Evolutionary conservation across 2,797 vertebrate genomes (phyloP).

Genomic region (Streptopelia turtur): DNA sequence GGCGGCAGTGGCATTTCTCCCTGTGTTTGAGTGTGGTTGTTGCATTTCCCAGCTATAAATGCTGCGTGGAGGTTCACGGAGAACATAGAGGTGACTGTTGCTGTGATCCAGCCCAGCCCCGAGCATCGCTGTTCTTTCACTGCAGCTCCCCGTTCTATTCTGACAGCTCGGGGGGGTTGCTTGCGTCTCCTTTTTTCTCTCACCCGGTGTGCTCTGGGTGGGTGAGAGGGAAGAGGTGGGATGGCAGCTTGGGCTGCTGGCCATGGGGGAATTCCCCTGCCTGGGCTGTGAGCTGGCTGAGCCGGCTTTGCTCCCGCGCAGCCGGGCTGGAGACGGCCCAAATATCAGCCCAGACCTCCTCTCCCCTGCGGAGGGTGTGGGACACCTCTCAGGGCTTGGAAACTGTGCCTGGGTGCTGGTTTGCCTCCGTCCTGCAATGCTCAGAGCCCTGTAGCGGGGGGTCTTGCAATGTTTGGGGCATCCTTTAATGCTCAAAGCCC

Average conservation of each 20-base stretch:
- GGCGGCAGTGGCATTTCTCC: background rate
- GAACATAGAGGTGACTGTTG: background rate
- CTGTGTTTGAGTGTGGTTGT: rapidly evolving
- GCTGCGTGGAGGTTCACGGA: rapidly evolving
- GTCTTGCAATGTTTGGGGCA: background rate
- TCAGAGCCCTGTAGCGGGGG: background rate
- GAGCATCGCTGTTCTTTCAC: rapidly evolving
- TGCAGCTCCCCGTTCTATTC: background rate
- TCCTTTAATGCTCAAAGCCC: background rate
- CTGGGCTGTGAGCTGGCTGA: background rate
- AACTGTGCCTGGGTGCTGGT: background rate
- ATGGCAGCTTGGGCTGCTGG: background rate
- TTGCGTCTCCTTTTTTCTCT: background rate
- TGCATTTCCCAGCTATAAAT: background rate
- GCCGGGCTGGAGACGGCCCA: background rate
- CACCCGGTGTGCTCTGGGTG: rapidly evolving
- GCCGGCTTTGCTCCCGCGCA: background rate
- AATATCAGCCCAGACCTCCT: background rate
- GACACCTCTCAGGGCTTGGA: background rate
- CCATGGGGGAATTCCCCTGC: background rate
- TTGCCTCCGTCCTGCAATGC: background rate
- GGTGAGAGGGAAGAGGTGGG: background rate
- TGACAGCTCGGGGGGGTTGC: background rate
- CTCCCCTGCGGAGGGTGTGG: background rate
- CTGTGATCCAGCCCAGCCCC: background rate